Evolutionary conservation across 2,797 vertebrate species (phyloP), one percentile per base, ranked within the genome.

Genomic region (Hemitrygon akajei): DNA sequence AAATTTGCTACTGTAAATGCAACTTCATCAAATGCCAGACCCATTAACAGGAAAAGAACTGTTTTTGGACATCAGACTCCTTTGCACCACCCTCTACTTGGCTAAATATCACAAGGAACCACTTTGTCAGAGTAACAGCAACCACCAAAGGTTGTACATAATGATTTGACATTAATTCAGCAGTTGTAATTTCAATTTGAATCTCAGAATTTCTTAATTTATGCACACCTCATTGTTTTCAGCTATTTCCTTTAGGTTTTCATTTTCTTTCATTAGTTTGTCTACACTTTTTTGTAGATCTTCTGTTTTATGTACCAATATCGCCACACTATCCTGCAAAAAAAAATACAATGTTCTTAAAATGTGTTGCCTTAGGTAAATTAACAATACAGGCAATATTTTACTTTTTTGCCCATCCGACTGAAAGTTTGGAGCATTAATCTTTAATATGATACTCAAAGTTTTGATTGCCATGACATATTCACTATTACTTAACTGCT

Each of bases 191-290:
- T 76, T 71, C 12, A 93, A 7, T 76, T 75, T 25, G 11, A 20
- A 76, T 56, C 12, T 93, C 40, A 93, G 37, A 76, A 76, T n/a
- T 75, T 73, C 22, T 56, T 75, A 37, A 47, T 47, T 20, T 75
- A 92, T 93, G 94, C 95, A 94, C 94, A 97, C 97, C 97, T 97
- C 96, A 95, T 95, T 97, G 79, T 95, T 94, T 94, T 95, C 94
- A 56, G 95, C 94, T 94, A 94, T 94, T 76, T 96, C 95, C 93
- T 96, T 96, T 37, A 96, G 94, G 92, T 97, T 94, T 80, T 96
- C 95, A 94, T 96, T 95, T 94, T 95, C 96, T 94, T 95, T 96
- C 95, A 96, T 95, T 95, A 97, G 94, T 94, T 96, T 95, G 95
- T 97, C 96, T 95, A 95, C 94, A 94, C 95, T 94, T 84, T 95